These are phyloP conservation scores for Diadumene lineata DNA, from an alignment of 92 coral and sea anemone genomes.

Conservation along the genomic window DNA sequence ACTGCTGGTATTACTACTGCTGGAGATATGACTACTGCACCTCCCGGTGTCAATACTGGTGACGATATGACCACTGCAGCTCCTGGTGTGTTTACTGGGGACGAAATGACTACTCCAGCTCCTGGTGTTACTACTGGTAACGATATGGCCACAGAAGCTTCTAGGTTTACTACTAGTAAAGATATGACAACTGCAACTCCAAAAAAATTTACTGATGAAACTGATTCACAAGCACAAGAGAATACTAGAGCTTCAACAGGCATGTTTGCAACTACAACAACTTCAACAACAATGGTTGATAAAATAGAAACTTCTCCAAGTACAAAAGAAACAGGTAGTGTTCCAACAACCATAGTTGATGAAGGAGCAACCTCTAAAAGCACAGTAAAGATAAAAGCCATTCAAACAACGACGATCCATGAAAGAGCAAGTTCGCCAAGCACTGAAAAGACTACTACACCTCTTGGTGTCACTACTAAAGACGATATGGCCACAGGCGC, in stretches of 20 bases:
- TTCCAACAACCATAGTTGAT: too few relatives aligned
- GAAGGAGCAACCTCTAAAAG: too few relatives aligned
- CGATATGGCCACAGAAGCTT: not conserved
- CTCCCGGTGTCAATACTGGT: not conserved
- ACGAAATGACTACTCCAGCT: not conserved
- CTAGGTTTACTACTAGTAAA: not conserved
- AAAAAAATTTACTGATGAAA: not conserved
- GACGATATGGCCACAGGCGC: conserved; percentile 1
- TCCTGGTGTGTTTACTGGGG: not conserved
- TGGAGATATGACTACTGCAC: not conserved
- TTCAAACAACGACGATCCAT: too few relatives aligned
- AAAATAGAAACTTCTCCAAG: too few relatives aligned
- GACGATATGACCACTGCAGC: not conserved
- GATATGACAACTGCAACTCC: not conserved
- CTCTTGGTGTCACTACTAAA: not conserved
- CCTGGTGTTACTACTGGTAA: not conserved
- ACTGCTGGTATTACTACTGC: not conserved
- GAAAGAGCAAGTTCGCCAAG: too few relatives aligned
- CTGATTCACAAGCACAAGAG: too few relatives aligned
- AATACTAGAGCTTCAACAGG: too few relatives aligned
- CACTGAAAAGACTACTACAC: not conserved
- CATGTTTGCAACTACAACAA: too few relatives aligned
- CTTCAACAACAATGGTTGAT: too few relatives aligned
- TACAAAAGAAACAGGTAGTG: too few relatives aligned
- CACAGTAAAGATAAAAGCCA: too few relatives aligned